phyloP scores from a whole-genome alignment of 2,113 vertebrate species.

The Phyllostomus hastatus region DNA sequence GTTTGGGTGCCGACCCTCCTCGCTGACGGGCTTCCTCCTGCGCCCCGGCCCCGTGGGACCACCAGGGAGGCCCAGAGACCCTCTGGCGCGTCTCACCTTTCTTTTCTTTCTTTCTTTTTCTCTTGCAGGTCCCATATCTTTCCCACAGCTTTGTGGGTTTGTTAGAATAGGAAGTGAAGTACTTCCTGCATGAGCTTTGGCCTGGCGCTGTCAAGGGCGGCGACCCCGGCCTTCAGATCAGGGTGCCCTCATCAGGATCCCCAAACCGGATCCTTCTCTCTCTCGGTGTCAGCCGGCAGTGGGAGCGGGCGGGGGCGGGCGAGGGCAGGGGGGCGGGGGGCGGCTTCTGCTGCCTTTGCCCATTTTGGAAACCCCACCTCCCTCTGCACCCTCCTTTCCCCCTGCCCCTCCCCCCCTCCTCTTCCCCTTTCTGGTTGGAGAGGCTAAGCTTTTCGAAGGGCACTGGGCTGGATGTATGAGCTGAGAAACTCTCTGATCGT shows the following conservation, averaged over 20 bases:
- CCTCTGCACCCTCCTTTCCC: accelerated
- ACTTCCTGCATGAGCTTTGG: slow-evolving; percentile 67
- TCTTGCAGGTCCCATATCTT: not conserved
- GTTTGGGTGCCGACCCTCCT: too few species aligned
- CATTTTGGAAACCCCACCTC: not conserved
- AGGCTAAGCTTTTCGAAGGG: not conserved
- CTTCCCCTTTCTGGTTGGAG: not conserved
- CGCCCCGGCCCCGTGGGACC: not conserved
- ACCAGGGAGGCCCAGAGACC: not conserved
- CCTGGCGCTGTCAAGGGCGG: slow-evolving; percentile 10
- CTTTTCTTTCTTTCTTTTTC: too few species aligned
- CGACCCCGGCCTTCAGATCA: not conserved
- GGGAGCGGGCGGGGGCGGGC: too few species aligned
- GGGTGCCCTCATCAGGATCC: not conserved
- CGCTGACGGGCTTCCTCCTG: not conserved
- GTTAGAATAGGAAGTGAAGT: slow-evolving; percentile 74
- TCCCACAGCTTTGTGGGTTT: slow-evolving; percentile 63
- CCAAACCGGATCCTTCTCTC: not conserved
- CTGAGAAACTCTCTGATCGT: not conserved
- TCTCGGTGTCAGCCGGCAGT: accelerated
- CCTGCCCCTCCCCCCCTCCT: accelerated
- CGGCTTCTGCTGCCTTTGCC: not conserved
- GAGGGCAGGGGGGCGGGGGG: too few species aligned
- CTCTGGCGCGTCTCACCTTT: not conserved
- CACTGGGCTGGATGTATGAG: not conserved